Evolutionary conservation across 2,797 vertebrate species (phyloP), one percentile per base, ranked within the genome.

Genomic region (Tamandua tetradactyla): DNA sequence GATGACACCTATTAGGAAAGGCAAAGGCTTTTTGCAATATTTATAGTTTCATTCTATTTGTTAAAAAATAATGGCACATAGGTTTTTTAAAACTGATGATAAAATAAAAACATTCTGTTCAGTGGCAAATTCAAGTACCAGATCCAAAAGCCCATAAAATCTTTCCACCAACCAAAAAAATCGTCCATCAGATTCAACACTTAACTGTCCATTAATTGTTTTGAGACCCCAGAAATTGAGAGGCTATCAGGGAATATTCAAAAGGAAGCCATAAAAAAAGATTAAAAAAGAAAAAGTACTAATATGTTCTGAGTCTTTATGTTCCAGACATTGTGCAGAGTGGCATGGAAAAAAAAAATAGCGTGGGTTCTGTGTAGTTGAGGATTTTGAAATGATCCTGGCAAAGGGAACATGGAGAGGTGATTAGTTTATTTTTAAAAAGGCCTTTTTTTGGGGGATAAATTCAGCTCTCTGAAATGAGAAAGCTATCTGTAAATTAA

Each of bases 61-160:
- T 44, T 68, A 85, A 74, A 87, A 94, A 78, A 61, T 80, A 55
- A 89, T n/a, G 49, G 12, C 32, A 52, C 4, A 11, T 3, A 18
- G n/a, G 22, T 79, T 93, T 96, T n/a, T 90, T 27, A 85, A 87
- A 81, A 42, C 0, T 84, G 20, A 87, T 42, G 57, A 81, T 11
- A 10, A 57, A 89, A 87, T 52, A 20, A 32, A 80, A 81, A 59
- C 7, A 35, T 66, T 14, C 55, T 80, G 5, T 80, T 72, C 61
- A 5, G 22, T 3, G 30, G 30, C n/a, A 62, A 15, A 62, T 52
- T 69, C 10, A 55, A 87, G 52, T 13, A 55, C 23, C 40, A 11
- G 17, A 94, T 69, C 80, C 61, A 47, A 91, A 35, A 76, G 44
- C 18, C 69, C 57, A 59, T 13, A 72, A 79, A 44, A 32, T 72